These are phyloP conservation scores for Drosophila infuscata DNA, from an alignment of 2,888 invertebrate genomes.

Conservation along the genomic window DNA sequence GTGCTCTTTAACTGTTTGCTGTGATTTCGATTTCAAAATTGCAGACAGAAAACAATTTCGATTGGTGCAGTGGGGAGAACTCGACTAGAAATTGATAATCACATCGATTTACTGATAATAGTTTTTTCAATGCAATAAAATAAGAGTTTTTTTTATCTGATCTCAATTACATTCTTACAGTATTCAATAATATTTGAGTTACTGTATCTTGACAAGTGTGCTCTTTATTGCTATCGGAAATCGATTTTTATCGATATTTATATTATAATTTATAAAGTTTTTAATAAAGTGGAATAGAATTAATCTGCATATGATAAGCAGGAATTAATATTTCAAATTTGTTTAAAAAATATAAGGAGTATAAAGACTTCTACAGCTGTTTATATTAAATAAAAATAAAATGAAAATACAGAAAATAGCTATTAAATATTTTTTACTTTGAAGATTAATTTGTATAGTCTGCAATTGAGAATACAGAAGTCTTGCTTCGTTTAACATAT, in stretches of 20 bases:
- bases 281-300: background rate
- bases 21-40: background rate
- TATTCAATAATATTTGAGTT: background rate
- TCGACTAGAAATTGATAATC: background rate
- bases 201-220: background rate
- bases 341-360: background rate
- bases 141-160: background rate
- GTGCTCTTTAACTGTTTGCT: background rate
- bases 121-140: background rate
- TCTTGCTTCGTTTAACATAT: background rate
- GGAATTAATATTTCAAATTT: background rate
- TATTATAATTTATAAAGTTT: background rate
- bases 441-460: background rate
- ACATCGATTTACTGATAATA: background rate
- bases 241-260: background rate
- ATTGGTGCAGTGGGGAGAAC: background rate
- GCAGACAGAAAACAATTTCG: background rate
- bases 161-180: background rate
- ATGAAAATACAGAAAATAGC: background rate
- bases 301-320: background rate
- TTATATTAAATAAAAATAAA: background rate
- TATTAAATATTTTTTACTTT: background rate
- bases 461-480: background rate
- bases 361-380: background rate
- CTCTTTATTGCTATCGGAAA: background rate